phyloP scores from a whole-genome alignment of 2,797 vertebrate genomes.

The Hipposideros larvatus region DNA sequence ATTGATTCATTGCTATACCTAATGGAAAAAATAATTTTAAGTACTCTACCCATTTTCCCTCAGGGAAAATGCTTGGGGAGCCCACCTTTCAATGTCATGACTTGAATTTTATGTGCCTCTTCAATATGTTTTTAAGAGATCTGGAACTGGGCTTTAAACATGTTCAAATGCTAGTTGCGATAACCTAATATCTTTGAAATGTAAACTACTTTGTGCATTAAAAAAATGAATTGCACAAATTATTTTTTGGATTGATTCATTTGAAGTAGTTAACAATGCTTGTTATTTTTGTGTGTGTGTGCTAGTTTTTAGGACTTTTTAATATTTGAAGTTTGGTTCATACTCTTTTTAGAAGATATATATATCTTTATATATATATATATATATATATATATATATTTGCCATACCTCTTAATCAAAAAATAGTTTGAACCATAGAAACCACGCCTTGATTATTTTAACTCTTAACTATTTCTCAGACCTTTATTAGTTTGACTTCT shows the following conservation, averaged over 20 bases:
- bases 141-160: conserved; percentile 76
- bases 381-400: not conserved
- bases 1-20: conserved; percentile 81
- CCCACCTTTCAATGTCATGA: conserved; percentile 73
- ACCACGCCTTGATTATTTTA: conserved; percentile 7
- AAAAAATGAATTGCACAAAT: conserved; percentile 1
- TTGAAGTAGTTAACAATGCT: conserved; percentile 59
- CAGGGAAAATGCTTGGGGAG: conserved; percentile 65
- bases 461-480: conserved; percentile 32
- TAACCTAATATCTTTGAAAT: conserved; percentile 69
- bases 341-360: not conserved
- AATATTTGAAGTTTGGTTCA: conserved; percentile 46
- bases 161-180: conserved; percentile 71
- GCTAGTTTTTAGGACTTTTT: conserved; percentile 22
- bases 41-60: conserved; percentile 71
- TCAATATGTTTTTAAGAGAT: conserved; percentile 76
- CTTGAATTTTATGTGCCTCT: conserved; percentile 74
- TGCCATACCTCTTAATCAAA: conserved; percentile 20
- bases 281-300: conserved; percentile 57
- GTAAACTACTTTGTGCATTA: conserved; percentile 68
- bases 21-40: conserved; percentile 83
- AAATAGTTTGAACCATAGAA: not conserved
- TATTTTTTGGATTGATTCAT: conserved; percentile 24
- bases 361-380: not conserved
- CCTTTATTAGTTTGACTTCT: conserved; percentile 14